Evolutionary conservation across 2,113 vertebrate species (phyloP), one percentile per base, ranked within the genome.

Genomic region (Lepisosteus oculatus): DNA sequence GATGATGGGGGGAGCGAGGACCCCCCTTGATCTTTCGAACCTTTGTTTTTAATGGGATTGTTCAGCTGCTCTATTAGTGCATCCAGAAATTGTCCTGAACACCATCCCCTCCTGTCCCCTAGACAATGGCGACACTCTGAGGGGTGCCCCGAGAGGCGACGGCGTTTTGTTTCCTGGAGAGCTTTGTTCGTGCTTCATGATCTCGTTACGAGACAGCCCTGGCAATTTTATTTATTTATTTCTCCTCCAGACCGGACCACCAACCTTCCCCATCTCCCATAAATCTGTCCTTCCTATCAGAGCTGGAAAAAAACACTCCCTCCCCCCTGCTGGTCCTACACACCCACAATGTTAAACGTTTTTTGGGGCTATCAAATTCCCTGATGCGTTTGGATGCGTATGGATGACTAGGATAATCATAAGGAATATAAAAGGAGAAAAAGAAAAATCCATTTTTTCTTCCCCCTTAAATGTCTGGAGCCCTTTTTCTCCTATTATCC

Each of bases 11-110:
- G 43, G 68, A 75, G 65, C 43, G 42, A 65, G 68, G 74, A 65
- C 70, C 73, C 69, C 68, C 70, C 15, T 5, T 67, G 45, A 77
- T 71, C 54, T 61, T 69, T 70, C 66, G 61, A 67, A 71, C 68
- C 73, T 59, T n/a, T 43, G 71, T 74, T 75, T 41, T 65, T 65
- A 9, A 41, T 65, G 2, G 8, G 79, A 79, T 72, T 74, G 75
- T 57, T 74, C 83, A 80, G 81, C 83, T 85, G 84, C 79, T 71
- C 54, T 69, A 56, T 65, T 54, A 77, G 72, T 63, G 74, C 74
- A 77, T n/a, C 65, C 70, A 70, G 45, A 62, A 76, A 45, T 43
- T 72, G 64, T 66, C n/a, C 70, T 70, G 55, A 68, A 12, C 44
- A 67, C 66, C 57, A 71, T 59, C 68, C 54, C 69, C 80, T 71